A percentile compares a stretch with the other conserved stretches of the same genome.
These are phyloP conservation scores for Pantherophis alleghaniensis DNA, from an alignment of 2,797 vertebrate species.

Conservation along the genomic window DNA sequence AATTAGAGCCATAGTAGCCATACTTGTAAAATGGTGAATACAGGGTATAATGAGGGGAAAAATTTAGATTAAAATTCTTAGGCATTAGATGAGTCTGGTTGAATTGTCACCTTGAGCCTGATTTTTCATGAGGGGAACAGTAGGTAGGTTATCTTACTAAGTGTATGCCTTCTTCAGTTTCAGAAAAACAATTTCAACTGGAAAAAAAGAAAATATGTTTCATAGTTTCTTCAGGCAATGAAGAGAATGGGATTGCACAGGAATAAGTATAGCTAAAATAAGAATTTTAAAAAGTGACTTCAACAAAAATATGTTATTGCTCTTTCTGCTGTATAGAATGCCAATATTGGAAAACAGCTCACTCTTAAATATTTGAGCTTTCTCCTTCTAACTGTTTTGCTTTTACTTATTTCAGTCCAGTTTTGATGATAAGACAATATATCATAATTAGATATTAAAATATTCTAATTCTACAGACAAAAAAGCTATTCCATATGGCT, in stretches of 20 bases:
- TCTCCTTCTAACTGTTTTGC: not conserved
- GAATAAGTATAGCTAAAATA: not conserved
- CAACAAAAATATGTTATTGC: not conserved
- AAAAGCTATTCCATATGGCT: not conserved
- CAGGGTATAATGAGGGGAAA: not conserved
- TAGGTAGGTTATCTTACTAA: not conserved
- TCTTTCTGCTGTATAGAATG: not conserved
- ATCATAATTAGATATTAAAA: not conserved
- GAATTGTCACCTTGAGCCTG: not conserved
- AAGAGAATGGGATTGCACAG: not conserved
- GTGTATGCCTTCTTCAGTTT: not conserved
- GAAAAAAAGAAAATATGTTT: not conserved
- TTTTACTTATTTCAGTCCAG: not conserved
- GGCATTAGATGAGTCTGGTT: not conserved
- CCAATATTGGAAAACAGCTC: not conserved
- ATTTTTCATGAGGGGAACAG: not conserved
- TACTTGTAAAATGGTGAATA: not conserved
- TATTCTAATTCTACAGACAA: not conserved
- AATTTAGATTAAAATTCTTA: not conserved
- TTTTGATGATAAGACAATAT: not conserved
- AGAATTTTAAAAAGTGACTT: not conserved
- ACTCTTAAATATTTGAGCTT: not conserved
- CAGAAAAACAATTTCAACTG: not conserved
- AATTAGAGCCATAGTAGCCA: not conserved
- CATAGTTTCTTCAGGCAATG: not conserved